phyloP scores from a whole-genome alignment of 1,140 invertebrate genomes.

The Sesamia nonagrioides region DNA sequence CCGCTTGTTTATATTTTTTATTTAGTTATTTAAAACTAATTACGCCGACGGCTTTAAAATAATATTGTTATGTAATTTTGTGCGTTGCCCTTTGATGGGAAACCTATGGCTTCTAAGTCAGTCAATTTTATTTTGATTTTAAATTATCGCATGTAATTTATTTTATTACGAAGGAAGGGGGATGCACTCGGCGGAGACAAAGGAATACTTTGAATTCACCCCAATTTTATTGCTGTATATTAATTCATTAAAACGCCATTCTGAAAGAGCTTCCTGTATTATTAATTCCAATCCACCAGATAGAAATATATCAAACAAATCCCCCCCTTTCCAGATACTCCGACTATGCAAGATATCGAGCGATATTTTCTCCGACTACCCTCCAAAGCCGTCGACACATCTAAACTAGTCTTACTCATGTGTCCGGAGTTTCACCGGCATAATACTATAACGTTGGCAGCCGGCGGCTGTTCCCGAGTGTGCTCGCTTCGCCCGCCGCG shows the following conservation, averaged over 20 bases:
- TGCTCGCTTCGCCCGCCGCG: background rate
- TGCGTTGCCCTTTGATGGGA: conserved; percentile 3
- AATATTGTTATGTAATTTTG: background rate
- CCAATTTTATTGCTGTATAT: background rate
- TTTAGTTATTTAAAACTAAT: conserved; percentile 40
- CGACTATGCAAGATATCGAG: background rate
- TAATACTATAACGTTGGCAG: conserved; percentile 39
- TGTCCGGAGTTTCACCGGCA: conserved; percentile 5
- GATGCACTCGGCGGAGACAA: background rate
- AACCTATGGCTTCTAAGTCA: background rate
- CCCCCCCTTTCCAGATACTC: background rate
- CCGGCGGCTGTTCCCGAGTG: conserved; percentile 9
- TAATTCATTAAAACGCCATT: background rate
- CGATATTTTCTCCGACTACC: background rate
- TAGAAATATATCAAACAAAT: too few species aligned
- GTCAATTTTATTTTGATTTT: background rate
- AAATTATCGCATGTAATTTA: too few species aligned
- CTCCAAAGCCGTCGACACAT: conserved; percentile 7
- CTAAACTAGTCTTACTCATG: conserved; percentile 40
- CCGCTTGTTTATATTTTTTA: conserved; percentile 37
- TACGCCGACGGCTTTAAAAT: conserved; percentile 5
- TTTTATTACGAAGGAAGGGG: too few species aligned
- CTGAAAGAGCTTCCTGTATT: background rate
- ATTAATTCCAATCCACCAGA: background rate
- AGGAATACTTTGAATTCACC: too few species aligned